Percentiles rank a stretch among this genome's conserved stretches.
Evolutionary conservation across 2,797 vertebrate genomes (phyloP).

Genomic region (Otus scops): DNA sequence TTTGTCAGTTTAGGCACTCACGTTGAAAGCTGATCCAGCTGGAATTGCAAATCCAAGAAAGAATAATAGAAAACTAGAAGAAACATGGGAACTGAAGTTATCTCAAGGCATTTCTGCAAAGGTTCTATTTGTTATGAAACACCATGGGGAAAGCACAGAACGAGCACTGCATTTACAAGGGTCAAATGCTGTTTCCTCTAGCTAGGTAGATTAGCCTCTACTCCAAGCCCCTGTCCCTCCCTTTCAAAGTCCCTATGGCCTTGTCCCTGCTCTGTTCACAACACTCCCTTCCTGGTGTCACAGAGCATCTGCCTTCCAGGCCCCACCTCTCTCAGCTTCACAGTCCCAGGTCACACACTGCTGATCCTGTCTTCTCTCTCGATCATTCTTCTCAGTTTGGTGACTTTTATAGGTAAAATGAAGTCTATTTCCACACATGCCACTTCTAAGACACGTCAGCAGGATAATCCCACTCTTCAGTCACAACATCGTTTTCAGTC

Average conservation of each 20-base stretch:
- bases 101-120: not conserved
- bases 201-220: not conserved
- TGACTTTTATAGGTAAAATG: not conserved
- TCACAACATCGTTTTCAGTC: not conserved
- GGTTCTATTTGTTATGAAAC: not conserved
- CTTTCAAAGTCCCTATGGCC: not conserved
- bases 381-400: not conserved
- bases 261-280: not conserved
- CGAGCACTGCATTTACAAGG: not conserved
- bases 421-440: not conserved
- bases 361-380: not conserved
- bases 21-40: not conserved
- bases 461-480: not conserved
- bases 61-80: not conserved
- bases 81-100: not conserved
- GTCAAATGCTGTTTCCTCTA: not conserved
- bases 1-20: not conserved
- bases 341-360: not conserved
- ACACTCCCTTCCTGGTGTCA: not conserved
- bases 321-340: not conserved
- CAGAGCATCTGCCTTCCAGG: not conserved
- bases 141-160: fast-evolving
- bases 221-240: too few relatives aligned
- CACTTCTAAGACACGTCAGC: not conserved
- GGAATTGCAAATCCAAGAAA: not conserved